These are phyloP conservation scores for Mesoclemmys tuberculata DNA, from an alignment of 2,113 vertebrate species.

Conservation along the genomic window DNA sequence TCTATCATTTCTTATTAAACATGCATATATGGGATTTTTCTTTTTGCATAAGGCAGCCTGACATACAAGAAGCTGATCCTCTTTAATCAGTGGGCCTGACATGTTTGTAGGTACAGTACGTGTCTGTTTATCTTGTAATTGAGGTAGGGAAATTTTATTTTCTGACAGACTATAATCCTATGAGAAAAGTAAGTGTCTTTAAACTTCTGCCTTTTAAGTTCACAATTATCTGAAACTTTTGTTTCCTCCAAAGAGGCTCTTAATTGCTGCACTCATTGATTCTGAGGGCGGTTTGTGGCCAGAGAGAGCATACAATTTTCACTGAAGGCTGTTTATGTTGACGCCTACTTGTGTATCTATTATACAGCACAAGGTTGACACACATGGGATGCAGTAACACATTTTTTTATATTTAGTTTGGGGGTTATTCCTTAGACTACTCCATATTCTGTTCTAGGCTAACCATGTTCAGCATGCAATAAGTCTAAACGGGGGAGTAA, in stretches of 20 bases:
- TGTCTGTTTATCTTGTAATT: constrained; percentile 45
- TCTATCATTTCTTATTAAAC: not conserved
- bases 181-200: constrained; percentile 35
- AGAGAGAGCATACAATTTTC: not conserved
- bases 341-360: not conserved
- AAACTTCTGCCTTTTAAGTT: not conserved
- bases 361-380: not conserved
- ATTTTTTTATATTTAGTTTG: not conserved
- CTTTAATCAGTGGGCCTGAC: not conserved
- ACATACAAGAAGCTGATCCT: not conserved
- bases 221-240: not conserved
- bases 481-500: not conserved
- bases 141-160: constrained; percentile 53
- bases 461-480: not conserved
- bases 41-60: not conserved
- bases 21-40: not conserved
- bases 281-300: not conserved
- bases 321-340: not conserved
- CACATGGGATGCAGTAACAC: not conserved
- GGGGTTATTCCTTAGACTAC: not conserved
- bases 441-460: not conserved
- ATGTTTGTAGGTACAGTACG: accelerated
- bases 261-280: not conserved
- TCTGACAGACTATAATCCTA: constrained; percentile 40
- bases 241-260: not conserved